A percentile compares a stretch with the other conserved stretches of the same genome.
These are phyloP conservation scores for Linnaemya vulpina DNA, from an alignment of 2,888 invertebrate species.

Conservation along the genomic window DNA sequence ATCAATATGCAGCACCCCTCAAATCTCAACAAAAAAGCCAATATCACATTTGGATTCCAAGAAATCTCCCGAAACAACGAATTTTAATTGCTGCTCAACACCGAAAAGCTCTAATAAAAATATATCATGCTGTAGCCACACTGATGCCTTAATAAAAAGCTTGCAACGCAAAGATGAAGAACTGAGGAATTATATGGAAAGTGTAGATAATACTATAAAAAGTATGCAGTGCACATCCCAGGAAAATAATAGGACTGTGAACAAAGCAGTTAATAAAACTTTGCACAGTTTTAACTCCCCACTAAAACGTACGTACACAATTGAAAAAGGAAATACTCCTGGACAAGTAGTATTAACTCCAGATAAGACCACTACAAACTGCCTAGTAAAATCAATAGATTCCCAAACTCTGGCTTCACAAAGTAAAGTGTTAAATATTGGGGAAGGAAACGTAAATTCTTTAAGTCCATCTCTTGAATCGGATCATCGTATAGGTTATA, in stretches of 20 bases:
- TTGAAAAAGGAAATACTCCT: conserved; percentile 43
- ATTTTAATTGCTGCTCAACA: neutral
- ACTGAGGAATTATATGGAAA: conserved; percentile 43
- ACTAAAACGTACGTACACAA: conserved; percentile 34
- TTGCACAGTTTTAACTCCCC: neutral
- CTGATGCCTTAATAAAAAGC: conserved; percentile 30
- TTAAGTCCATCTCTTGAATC: neutral
- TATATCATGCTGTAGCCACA: conserved; percentile 22
- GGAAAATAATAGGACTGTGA: neutral
- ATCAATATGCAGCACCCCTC: conserved; percentile 70
- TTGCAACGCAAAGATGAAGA: conserved; percentile 53
- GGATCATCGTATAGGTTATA: neutral
- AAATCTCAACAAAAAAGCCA: neutral
- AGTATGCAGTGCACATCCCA: conserved; percentile 15
- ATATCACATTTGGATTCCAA: neutral
- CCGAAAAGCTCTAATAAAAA: neutral
- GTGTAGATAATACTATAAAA: conserved; percentile 46
- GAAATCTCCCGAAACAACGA: neutral
- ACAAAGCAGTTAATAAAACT: neutral
- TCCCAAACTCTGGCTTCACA: neutral
- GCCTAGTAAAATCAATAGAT: too few species aligned
- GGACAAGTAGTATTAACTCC: conserved; percentile 56
- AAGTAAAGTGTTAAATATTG: neutral
- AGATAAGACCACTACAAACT: neutral
- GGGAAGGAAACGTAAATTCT: neutral